Percentiles rank a stretch among this genome's conserved stretches.
Evolutionary conservation across 2,888 invertebrate genomes (phyloP).

Genomic region (Drosophila seclusa): DNA sequence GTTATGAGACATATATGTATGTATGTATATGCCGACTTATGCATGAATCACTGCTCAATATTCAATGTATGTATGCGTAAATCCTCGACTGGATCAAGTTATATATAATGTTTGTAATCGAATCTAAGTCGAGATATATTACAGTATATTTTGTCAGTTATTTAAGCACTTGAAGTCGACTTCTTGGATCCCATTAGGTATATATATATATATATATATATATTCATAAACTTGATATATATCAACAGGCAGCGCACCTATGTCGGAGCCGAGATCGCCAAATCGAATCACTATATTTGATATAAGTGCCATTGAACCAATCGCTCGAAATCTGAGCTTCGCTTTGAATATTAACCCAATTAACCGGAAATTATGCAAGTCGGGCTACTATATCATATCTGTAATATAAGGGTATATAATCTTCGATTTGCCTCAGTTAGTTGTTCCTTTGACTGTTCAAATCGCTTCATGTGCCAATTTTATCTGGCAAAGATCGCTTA

Average conservation of each 20-base stretch:
- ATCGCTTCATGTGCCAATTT: slow-evolving; percentile 1
- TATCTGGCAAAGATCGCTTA: slow-evolving; percentile 3
- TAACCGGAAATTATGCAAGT: background rate
- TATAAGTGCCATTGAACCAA: too few species aligned
- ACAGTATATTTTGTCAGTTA: background rate
- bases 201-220: background rate
- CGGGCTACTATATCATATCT: background rate
- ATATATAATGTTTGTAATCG: background rate
- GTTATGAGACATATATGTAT: background rate
- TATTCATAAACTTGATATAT: background rate
- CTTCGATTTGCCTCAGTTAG: background rate
- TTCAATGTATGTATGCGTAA: background rate
- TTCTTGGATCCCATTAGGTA: background rate
- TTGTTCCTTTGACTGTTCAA: background rate
- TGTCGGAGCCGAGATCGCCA: background rate
- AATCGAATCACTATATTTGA: background rate
- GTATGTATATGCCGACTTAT: too few species aligned
- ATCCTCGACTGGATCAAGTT: background rate
- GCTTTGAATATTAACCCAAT: background rate
- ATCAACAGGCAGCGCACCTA: background rate
- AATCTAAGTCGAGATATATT: background rate
- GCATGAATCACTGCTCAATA: background rate
- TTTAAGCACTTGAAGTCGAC: background rate
- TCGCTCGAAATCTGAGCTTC: background rate
- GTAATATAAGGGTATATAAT: background rate